Evolutionary conservation across 2,888 invertebrate species (phyloP).

Genomic region (Anticlea derivata): DNA sequence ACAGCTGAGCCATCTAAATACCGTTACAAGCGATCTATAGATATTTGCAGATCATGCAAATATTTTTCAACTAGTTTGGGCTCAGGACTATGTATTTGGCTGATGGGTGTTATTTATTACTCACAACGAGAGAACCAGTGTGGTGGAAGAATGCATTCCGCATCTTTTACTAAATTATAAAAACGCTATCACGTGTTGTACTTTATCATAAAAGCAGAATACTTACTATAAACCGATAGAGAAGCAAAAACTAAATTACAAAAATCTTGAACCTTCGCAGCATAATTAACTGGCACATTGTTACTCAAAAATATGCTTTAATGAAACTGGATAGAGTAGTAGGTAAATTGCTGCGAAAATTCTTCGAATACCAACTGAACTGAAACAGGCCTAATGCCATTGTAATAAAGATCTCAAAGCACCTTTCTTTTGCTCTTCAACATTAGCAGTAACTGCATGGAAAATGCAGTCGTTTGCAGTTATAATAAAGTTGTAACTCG

Average conservation of each 20-base stretch:
- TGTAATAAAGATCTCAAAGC: constrained; percentile 17
- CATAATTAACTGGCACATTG: constrained; percentile 30
- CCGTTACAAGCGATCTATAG: too few species aligned
- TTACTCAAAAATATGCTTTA: constrained; percentile 28
- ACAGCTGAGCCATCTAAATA: too few species aligned
- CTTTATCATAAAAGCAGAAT: too few species aligned
- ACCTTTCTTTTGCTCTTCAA: constrained; percentile 17
- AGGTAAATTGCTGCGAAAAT: background rate
- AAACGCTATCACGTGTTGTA: too few species aligned
- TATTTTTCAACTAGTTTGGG: too few species aligned
- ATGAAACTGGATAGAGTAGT: constrained; percentile 1
- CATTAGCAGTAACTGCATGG: background rate
- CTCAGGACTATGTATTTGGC: too few species aligned
- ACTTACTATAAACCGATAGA: constrained; percentile 31
- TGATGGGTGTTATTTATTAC: too few species aligned
- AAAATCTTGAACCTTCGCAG: constrained; percentile 58
- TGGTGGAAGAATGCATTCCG: too few species aligned
- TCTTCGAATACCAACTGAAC: background rate
- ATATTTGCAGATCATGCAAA: too few species aligned
- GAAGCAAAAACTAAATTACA: constrained; percentile 43
- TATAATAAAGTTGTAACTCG: constrained; percentile 19
- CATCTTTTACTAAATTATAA: too few species aligned
- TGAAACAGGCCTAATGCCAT: background rate
- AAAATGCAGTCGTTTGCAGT: background rate
- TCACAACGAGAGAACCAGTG: too few species aligned